Base-by-base conservation (phyloP, 2,888 invertebrate species). In the Macrosiphum euphorbiae region DNA sequence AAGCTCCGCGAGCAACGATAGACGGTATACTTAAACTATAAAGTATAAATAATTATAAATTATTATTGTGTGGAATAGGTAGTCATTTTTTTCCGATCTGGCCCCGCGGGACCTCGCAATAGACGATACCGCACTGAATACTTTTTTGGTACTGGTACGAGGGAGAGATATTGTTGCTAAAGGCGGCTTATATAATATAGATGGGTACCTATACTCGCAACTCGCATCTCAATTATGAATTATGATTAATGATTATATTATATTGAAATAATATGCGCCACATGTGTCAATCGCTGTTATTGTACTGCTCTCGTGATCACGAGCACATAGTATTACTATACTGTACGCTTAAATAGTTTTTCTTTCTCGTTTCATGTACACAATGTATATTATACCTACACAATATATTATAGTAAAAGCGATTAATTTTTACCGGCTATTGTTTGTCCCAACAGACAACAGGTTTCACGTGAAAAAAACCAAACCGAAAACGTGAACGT, bases 351-450 rank as follows among this genome's bases (percentile, higher is more conserved):
- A 78, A 35, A 78, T 78, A 78, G 78, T 78, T 78, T 78, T 78
- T 78, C 78, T 78, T 35, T 35, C 78, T 35, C 35, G 20, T 35
- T 78, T 78, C 8, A 3, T 78, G 26, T 78, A 78, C 78, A 78
- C 35, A 78, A 78, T 78, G 7, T 35, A 35, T 35, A 52, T 13
- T 52, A 52, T 67, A 35, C 44, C 3, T n/a, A 67, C 67, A 78
- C 67, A 35, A 78, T 35, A 35, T 78, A 78, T 78, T 78, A 20
- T 78, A 28, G 89, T 88, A 89, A 89, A 89, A 89, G 58, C 41
- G 89, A 89, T 89, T 89, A 89, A 89, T 89, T 88, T 52, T 89
- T 89, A 89, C 28, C 28, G 89, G 7, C 89, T 58, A 89, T 89
- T 89, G 89, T 89, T 58, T 44, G 41, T 35, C 35, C 88, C 20